Evolutionary conservation across 2,888 invertebrate species (phyloP), one percentile per base, ranked within the genome.

Genomic region (Saturnia japonica): DNA sequence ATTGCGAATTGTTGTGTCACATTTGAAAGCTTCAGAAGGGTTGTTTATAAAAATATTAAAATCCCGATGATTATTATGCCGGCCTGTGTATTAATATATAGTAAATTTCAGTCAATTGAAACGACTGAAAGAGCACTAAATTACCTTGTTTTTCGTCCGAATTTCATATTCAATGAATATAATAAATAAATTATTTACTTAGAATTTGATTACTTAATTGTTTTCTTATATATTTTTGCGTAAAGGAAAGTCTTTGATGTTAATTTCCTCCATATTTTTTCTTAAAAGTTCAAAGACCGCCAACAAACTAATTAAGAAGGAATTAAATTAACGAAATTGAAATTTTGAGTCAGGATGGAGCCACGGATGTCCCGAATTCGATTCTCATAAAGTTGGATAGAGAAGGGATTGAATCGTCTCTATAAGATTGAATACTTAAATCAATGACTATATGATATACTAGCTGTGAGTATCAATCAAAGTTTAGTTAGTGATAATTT

Each of bases 231-330:
- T 64, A 64, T 40, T 64, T n/a, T 64, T n/a, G 8, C n/a, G 40
- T 40, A 64, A 60, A 64, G 40, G 64, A 64, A 64, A 60, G 25
- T 40, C 64, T 64, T 64, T 64, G 34, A 64, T 64, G 64, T 64
- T n/a, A 64, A 64, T 12, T 40, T 40, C 64, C n/a, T 64, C n/a
- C 8, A 40, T 19, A 22, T 64, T 64, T 54, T 57, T 64, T 40
- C 64, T 64, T 22, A 64, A 40, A 64, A 7, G 40, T 64, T 64
- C 40, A 40, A 40, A 64, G 70, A 28, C 70, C 66, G 25, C 40
- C 51, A 69, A 51, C 34, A 69, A 69, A 69, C 42, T 42, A 54
- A 64, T 64, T 64, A 60, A 1, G 57, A 28, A 25, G 28, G 28
- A 60, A 14, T 60, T 60, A 12, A 60, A 25, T 60, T 28, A 28